Evolutionary conservation across 1,140 invertebrate species (phyloP), one percentile per base, ranked within the genome.

Genomic region (Leguminivora glycinivorella): DNA sequence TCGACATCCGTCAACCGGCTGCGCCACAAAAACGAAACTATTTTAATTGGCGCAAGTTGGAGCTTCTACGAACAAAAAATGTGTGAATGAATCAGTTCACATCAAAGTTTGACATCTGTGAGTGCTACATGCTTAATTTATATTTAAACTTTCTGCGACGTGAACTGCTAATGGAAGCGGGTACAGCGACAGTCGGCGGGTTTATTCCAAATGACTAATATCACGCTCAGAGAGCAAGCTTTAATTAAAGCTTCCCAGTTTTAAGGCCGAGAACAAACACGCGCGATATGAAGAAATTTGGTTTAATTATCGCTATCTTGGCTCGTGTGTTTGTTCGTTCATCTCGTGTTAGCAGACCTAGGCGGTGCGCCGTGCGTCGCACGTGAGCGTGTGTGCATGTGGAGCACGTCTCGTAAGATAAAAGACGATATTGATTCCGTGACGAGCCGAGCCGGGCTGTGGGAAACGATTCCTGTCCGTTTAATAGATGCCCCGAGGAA

Each of bases 361-460:
- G 70, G n/a, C n/a, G 38, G 40, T 22, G 58, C 56, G 47, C 52
- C 29, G 56, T 70, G 71, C n/a, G 22, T 68, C 56, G 63, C 56
- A 70, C 19, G 76, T 71, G 60, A 71, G 52, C 63, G 17, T 70
- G 78, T 83, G 79, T 83, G 80, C 84, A 84, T 87, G 82, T 84
- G 78, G 81, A 86, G 85, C 85, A 88, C 85, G 88, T 87, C 87
- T 83, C 79, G 83, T 88, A 88, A 91, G 86, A 91, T 89, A 91
- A 90, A 88, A 90, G 84, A 84, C 85, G 85, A 88, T 89, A 90
- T 90, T 88, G 88, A 90, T 90, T 91, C 84, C 86, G 84, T 89
- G 89, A 89, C 87, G 87, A 84, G 83, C 73, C 77, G 80, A 82
- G 83, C 81, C 83, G 82, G 75, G 80, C 85, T 89, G 87, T 91